These are phyloP conservation scores for Teleogryllus oceanicus DNA, from an alignment of 2,888 invertebrate genomes.

Conservation along the genomic window DNA sequence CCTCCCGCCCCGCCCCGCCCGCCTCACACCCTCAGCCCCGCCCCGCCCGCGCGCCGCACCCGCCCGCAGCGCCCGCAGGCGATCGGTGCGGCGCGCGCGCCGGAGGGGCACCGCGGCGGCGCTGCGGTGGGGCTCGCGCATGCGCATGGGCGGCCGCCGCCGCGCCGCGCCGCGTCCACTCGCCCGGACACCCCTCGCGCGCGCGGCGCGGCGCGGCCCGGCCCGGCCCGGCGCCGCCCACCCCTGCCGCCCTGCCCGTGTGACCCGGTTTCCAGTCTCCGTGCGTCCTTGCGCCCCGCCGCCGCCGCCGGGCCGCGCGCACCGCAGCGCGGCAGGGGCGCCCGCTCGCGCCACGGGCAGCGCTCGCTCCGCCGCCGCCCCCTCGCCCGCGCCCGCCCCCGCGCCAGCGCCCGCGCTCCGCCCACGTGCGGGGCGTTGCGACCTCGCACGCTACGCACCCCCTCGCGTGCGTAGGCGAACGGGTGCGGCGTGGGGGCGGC, in stretches of 20 bases:
- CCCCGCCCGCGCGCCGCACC: too few relatives aligned
- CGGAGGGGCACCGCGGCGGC: too few relatives aligned
- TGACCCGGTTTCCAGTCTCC: conserved; percentile 28
- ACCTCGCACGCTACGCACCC: background rate
- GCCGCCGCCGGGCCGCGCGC: conserved; percentile 24
- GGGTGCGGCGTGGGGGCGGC: too few relatives aligned
- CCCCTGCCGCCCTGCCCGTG: conserved; percentile 22
- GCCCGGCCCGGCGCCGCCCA: background rate
- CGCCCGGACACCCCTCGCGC: background rate
- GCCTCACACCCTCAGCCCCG: too few relatives aligned
- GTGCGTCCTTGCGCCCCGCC: conserved; percentile 29
- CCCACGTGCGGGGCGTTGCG: background rate
- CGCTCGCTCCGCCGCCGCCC: background rate
- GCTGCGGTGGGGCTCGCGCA: too few relatives aligned
- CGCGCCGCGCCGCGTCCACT: background rate
- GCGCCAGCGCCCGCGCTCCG: background rate
- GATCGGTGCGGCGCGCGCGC: too few relatives aligned
- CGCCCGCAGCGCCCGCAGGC: too few relatives aligned
- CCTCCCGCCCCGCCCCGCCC: too few relatives aligned
- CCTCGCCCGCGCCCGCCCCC: background rate
- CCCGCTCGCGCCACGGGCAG: background rate
- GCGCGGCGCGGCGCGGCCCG: background rate
- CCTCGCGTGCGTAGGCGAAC: too few relatives aligned
- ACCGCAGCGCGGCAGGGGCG: conserved; percentile 19
- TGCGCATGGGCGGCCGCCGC: background rate